A percentile compares a stretch with the other conserved stretches of the same genome.
phyloP scores from a whole-genome alignment of 2,888 invertebrate genomes.

The Argyra leucocephala region DNA sequence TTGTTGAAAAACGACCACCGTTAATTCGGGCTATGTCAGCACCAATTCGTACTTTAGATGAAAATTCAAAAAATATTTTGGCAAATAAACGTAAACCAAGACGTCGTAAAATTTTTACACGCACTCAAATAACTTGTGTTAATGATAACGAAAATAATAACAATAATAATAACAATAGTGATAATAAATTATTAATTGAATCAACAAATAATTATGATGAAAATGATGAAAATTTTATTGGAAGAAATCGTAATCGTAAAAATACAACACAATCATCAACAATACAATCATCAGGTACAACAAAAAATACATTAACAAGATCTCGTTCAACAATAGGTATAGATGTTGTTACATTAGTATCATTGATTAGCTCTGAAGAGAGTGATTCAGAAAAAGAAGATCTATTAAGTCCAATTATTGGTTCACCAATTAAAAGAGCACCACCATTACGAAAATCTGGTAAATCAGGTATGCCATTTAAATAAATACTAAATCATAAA shows the following conservation, averaged over 20 bases:
- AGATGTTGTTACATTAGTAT: conserved; percentile 56
- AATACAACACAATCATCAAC: conserved; percentile 21
- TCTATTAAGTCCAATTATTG: conserved; percentile 26
- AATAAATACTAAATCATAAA: too few relatives aligned
- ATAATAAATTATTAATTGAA: conserved; percentile 20
- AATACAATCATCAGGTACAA: too few relatives aligned
- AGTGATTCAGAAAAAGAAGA: conserved; percentile 52
- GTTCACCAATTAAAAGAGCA: conserved; percentile 25
- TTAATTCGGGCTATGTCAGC: conserved; percentile 44
- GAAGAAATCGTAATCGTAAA: conserved; percentile 24
- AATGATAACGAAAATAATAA: background rate
- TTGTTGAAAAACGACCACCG: conserved; percentile 36
- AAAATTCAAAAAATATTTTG: conserved; percentile 29
- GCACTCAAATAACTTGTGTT: conserved; percentile 22
- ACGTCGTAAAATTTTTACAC: conserved; percentile 32
- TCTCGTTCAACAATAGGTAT: conserved; percentile 36
- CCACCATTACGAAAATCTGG: conserved; percentile 40
- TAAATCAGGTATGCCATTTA: conserved; percentile 42
- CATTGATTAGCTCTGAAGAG: conserved; percentile 55
- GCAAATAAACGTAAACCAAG: conserved; percentile 35
- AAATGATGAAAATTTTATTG: conserved; percentile 8
- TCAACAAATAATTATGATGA: background rate
- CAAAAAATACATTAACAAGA: conserved; percentile 26
- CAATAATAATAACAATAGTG: conserved; percentile 9
- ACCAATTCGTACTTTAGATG: conserved; percentile 38